Evolutionary conservation across 2,113 vertebrate species (phyloP), one percentile per base, ranked within the genome.

Genomic region (Mirza zaza): DNA sequence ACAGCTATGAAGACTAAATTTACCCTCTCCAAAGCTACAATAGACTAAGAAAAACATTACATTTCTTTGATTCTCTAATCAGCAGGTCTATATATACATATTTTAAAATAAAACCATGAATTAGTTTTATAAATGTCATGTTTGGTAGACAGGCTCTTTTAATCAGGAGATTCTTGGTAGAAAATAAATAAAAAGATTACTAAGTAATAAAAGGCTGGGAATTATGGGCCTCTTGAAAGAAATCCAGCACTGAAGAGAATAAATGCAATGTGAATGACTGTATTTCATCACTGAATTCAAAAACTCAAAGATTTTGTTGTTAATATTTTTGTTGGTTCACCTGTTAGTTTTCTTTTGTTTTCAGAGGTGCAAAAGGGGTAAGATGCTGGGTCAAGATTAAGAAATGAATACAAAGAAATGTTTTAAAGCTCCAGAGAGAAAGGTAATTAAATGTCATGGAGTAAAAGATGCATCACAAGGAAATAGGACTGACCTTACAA

Each of bases 161-260:
- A n/a, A 63, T 52, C 29, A 52, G 21, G 21, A 82, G 36, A 71
- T 57, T 90, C 63, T 89, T 75, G 48, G 55, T 50, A 42, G 36
- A 84, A 96, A 97, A 67, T 23, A 75, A 88, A n/a, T 45, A 15
- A 83, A 79, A 96, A 85, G n/a, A 88, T 77, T 68, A 89, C 6
- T 79, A 85, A 89, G 55, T 71, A 84, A 50, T 29, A 80, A 95
- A 80, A 50, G 63, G 57, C 29, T 50, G 15, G n/a, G 39, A 71
- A 93, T 68, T 12, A 90, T 1, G 1, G 17, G n/a, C 15, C 65
- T 68, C 48, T 84, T 87, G 36, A 83, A 87, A 91, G 87, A 85
- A 93, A 71, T 80, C 42, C 25, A 61, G 3, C 32, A 88, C 17
- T 81, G 6, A 68, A 65, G 27, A 71, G 14, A 97, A 80, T 70